A percentile compares a stretch with the other conserved stretches of the same genome.
Evolutionary conservation across 2,113 vertebrate genomes (phyloP).

Genomic region (Lipotes vexillifer): DNA sequence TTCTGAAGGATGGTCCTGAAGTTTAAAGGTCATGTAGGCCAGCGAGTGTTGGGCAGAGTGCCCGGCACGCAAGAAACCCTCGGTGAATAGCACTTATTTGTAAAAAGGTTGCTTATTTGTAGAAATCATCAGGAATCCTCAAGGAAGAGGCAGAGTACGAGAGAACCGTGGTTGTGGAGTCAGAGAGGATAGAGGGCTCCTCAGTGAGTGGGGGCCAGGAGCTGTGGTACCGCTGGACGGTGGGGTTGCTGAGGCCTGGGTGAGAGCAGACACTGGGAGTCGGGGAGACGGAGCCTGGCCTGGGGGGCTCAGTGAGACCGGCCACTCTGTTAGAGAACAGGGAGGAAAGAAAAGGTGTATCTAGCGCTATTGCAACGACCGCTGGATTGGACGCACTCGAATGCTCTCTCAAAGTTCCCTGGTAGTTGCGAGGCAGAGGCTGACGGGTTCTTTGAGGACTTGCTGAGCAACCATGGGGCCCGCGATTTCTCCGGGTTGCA

Average conservation of each 20-base stretch:
- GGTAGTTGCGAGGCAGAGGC: not conserved
- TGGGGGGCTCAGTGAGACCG: not conserved
- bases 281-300: not conserved
- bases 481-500: rapidly evolving
- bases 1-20: not conserved
- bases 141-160: not conserved
- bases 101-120: not conserved
- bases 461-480: rapidly evolving
- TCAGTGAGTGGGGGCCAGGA: not conserved
- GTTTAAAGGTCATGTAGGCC: not conserved
- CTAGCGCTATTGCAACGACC: rapidly evolving
- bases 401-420: not conserved
- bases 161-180: not conserved
- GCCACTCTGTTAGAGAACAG: not conserved
- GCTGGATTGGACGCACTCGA: rapidly evolving
- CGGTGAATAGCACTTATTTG: not conserved
- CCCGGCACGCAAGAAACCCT: not conserved
- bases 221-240: not conserved
- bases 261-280: not conserved
- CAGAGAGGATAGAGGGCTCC: not conserved
- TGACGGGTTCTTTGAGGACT: not conserved
- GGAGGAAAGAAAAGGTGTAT: not conserved
- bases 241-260: not conserved
- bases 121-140: not conserved
- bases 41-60: no score